Base-by-base conservation (phyloP, 2,888 invertebrate genomes). In the Aphodius sticticus region DNA sequence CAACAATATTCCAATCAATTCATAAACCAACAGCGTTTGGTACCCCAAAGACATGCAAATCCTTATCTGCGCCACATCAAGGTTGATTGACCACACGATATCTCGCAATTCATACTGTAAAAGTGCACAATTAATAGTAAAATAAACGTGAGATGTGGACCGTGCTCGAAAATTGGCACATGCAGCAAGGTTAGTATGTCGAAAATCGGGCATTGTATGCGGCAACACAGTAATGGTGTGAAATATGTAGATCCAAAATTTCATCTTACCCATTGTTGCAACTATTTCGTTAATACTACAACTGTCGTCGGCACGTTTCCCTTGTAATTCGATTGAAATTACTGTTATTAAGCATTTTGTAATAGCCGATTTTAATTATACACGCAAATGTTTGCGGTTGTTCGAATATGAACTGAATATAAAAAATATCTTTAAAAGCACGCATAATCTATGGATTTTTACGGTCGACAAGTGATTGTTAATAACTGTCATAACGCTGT, bases 111-210 rank as follows among this genome's bases (percentile, higher is more conserved):
- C 7, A 53, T 9, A 53, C 0, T 53, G 53, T 53, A 53, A 53
- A 53, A 53, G 53, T 53, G 53, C 53, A 53, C 53, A 53, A 53
- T 53, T 53, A 53, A 53, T 53, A 53, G 53, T 53, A 53, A 53
- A 53, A 53, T 2, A 26, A 26, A 26, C 53, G 53, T 53, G 53
- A 53, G 53, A 53, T 53, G 12, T 53, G 53, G 53, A 53, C 53
- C 53, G 53, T 12, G 53, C 53, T 53, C 12, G 53, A 53, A 53
- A 53, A 53, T 53, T 53, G 53, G 53, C 53, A 53, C 53, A 53
- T 53, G 53, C 9, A 53, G 53, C 53, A 53, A 53, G 53, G 53
- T 53, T 53, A 53, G 53, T 53, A 53, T 53, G 53, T 53, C 53
- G 53, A 53, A 53, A 53, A 53, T 53, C 53, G 53, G 53, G 9